Evolutionary conservation across 2,797 vertebrate species (phyloP).

Genomic region (Heterohyrax brucei): DNA sequence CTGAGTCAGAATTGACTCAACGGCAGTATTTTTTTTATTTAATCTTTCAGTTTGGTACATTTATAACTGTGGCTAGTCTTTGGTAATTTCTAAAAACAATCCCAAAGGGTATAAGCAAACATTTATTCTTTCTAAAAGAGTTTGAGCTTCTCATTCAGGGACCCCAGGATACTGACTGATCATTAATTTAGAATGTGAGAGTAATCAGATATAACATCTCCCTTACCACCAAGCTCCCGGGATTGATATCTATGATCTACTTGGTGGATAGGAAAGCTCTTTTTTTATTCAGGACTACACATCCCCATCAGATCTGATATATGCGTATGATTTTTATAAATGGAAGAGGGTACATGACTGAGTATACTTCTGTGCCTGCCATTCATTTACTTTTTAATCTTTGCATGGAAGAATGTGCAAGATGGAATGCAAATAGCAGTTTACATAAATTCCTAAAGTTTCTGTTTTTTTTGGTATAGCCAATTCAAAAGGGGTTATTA

Average conservation of each 20-base stretch:
- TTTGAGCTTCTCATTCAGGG: slow-evolving; percentile 49
- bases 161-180: not conserved
- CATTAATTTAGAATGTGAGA: not conserved
- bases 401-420: not conserved
- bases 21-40: not conserved
- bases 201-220: not conserved
- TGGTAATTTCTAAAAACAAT: slow-evolving; percentile 58
- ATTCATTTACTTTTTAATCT: slow-evolving; percentile 32
- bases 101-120: slow-evolving; percentile 26
- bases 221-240: slow-evolving; percentile 13
- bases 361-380: not conserved
- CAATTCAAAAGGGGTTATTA: slow-evolving; percentile 16
- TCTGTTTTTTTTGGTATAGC: not conserved
- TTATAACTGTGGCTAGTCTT: not conserved
- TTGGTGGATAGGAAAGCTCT: slow-evolving; percentile 1
- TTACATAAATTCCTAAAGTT: slow-evolving; percentile 37
- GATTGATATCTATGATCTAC: slow-evolving; percentile 35
- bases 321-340: slow-evolving; percentile 5
- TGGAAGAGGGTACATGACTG: not conserved
- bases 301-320: slow-evolving; percentile 11
- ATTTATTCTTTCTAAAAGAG: slow-evolving; percentile 53
- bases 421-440: not conserved
- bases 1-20: no score
- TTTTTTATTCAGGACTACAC: not conserved
- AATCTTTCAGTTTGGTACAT: not conserved